These are phyloP conservation scores for Notarius quadriscutis DNA, from an alignment of 2,113 vertebrate species.

Conservation along the genomic window DNA sequence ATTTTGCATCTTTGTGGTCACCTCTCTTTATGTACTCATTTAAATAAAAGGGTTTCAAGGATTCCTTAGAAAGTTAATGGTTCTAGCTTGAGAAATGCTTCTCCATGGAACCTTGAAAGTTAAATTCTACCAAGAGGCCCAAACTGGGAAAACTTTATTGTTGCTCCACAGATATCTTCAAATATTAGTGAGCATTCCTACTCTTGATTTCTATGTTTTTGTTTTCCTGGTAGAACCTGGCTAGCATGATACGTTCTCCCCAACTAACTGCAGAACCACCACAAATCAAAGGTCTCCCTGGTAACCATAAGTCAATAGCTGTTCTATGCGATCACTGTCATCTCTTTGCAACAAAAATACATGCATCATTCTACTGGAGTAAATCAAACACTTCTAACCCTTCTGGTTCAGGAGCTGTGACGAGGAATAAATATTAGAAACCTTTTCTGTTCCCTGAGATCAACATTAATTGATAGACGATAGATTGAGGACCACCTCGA, in stretches of 20 bases:
- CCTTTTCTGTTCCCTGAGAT: background rate
- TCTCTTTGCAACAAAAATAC: background rate
- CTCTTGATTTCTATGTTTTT: background rate
- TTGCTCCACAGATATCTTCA: background rate
- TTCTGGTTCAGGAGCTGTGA: background rate
- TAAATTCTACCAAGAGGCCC: background rate
- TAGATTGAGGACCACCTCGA: too few species aligned
- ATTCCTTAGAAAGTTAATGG: background rate
- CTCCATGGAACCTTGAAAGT: background rate
- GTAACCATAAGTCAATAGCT: background rate
- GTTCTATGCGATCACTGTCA: background rate
- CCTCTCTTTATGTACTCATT: background rate
- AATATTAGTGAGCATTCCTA: background rate
- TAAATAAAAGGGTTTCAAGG: background rate
- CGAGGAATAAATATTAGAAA: background rate
- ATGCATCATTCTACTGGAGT: background rate
- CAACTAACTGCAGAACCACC: background rate
- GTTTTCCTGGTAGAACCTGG: background rate
- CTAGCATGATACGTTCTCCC: background rate
- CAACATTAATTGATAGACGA: background rate
- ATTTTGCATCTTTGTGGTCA: background rate
- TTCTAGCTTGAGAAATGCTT: background rate
- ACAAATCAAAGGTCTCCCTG: too few species aligned
- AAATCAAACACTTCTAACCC: background rate
- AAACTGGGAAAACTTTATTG: background rate